These are phyloP conservation scores for Aporophyla lueneburgensis DNA, from an alignment of 2,888 invertebrate species.

Conservation along the genomic window DNA sequence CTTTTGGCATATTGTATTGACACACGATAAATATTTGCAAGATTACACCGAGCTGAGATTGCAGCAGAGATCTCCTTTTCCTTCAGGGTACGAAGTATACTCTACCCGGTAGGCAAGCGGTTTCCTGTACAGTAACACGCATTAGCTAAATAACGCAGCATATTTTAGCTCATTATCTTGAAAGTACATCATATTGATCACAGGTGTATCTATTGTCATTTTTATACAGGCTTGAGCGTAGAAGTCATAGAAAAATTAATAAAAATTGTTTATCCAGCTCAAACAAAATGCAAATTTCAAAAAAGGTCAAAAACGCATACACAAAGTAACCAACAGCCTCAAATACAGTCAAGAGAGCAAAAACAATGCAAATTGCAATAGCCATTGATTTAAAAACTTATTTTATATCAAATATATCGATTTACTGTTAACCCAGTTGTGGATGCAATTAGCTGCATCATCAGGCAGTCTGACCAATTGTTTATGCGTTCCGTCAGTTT, in stretches of 20 bases:
- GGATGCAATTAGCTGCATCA: background rate
- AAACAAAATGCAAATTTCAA: background rate
- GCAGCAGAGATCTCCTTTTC: conserved; percentile 75
- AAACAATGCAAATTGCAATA: background rate
- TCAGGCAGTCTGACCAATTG: background rate
- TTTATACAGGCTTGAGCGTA: background rate
- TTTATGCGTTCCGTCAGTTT: background rate
- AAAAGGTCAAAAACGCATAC: background rate
- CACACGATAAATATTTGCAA: conserved; percentile 89
- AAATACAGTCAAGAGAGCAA: background rate
- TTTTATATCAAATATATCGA: too few relatives aligned
- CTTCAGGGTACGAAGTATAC: conserved; percentile 64
- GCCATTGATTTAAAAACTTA: background rate
- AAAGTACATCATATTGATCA: background rate
- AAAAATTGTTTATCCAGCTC: background rate
- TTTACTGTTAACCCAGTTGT: background rate
- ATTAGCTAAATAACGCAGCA: conserved; percentile 27
- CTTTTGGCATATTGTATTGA: conserved; percentile 90
- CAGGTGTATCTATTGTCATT: background rate
- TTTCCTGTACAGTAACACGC: conserved; percentile 67
- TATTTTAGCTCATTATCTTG: conserved; percentile 29
- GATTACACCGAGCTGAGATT: conserved; percentile 83
- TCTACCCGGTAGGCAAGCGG: conserved; percentile 69
- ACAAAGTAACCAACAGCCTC: background rate
- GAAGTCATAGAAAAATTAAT: background rate